A percentile compares a stretch with the other conserved stretches of the same genome.
phyloP scores from a whole-genome alignment of 64 coral and sea anemone species.

The Porites australiensis region DNA sequence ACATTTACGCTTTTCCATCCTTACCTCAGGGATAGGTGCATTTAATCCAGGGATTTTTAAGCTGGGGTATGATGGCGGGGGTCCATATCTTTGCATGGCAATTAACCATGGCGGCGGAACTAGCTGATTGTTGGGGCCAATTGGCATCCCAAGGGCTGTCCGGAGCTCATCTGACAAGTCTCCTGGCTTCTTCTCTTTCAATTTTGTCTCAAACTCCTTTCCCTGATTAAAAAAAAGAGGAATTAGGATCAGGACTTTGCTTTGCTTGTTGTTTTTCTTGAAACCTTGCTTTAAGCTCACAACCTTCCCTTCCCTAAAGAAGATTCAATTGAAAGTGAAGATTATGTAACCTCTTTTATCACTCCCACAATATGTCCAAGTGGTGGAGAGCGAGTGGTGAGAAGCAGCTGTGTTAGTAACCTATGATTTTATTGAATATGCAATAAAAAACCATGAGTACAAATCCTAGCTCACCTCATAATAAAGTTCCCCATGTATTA shows the following conservation, averaged over 20 bases:
- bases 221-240: conserved; percentile 38
- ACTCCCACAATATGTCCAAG: too few species aligned
- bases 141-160: conserved; percentile 96
- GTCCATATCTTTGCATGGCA: conserved; percentile 99
- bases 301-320: too few species aligned
- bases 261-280: too few species aligned
- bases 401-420: too few species aligned
- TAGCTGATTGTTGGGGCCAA: conserved; percentile 84
- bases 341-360: too few species aligned
- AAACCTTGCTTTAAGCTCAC: too few species aligned
- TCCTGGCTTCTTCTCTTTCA: conserved; percentile 98
- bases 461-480: conserved; percentile 77
- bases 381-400: too few species aligned
- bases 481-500: conserved; percentile 97
- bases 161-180: conserved; percentile 96
- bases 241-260: neutral
- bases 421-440: too few species aligned
- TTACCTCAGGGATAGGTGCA: conserved; percentile 97
- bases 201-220: conserved; percentile 98
- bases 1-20: neutral
- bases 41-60: conserved; percentile 97
- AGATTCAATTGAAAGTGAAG: too few species aligned
- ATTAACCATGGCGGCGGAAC: conserved; percentile 97
- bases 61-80: conserved; percentile 96
- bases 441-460: too few species aligned